Evolutionary conservation across 92 coral and sea anemone species (phyloP).

Genomic region (Heteractis magnifica): DNA sequence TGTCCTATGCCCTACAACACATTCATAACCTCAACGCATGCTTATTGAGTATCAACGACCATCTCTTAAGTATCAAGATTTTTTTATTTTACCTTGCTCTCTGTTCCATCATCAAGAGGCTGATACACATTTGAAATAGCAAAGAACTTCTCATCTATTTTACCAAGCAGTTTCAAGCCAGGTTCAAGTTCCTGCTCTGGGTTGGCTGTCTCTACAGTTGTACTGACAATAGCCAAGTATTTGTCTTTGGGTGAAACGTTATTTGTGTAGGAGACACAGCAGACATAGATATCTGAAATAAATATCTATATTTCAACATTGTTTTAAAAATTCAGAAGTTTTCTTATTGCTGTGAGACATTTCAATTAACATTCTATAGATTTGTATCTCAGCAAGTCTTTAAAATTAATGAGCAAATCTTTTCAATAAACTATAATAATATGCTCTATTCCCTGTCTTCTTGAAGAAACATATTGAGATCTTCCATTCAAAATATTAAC

Average conservation of each 20-base stretch:
- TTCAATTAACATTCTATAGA: no score
- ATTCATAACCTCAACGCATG: no score
- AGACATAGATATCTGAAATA: constrained; percentile 77
- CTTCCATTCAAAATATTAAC: no score
- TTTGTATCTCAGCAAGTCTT: neutral
- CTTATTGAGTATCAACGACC: no score
- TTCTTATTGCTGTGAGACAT: no score
- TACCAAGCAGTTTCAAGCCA: constrained; percentile 75
- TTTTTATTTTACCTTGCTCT: constrained; percentile 55
- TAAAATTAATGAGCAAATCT: no score
- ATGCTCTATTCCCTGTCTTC: no score
- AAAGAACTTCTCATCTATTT: constrained; percentile 74
- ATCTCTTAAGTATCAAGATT: neutral
- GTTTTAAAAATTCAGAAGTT: neutral
- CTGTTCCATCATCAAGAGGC: constrained; percentile 77
- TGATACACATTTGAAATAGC: constrained; percentile 75
- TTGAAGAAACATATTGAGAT: no score
- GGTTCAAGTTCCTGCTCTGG: constrained; percentile 82
- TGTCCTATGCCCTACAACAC: no score
- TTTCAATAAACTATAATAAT: no score
- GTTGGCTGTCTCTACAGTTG: constrained; percentile 75
- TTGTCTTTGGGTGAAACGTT: constrained; percentile 69
- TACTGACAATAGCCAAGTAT: constrained; percentile 82
- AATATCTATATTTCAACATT: neutral
- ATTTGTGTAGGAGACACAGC: constrained; percentile 78